These are phyloP conservation scores for Drosophila oshimai DNA, from an alignment of 1,140 invertebrate genomes.

Conservation along the genomic window DNA sequence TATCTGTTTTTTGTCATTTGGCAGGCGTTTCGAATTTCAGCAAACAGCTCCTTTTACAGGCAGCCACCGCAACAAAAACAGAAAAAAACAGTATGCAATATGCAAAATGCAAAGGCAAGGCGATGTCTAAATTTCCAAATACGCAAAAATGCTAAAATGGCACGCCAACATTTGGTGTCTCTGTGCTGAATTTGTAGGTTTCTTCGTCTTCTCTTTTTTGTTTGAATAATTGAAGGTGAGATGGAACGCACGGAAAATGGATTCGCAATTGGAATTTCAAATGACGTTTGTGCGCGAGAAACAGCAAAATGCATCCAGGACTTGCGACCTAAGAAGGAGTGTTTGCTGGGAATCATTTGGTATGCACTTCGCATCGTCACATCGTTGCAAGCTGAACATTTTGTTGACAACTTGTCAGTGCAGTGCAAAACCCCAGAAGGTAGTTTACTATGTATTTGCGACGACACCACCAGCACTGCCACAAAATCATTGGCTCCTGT, in stretches of 20 bases:
- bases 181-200: conserved; percentile 17
- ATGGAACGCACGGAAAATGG: conserved; percentile 34
- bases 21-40: conserved; percentile 62
- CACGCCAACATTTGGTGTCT: conserved; percentile 37
- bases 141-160: conserved; percentile 69
- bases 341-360: conserved; percentile 4
- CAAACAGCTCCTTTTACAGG: conserved; percentile 65
- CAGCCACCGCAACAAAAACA: conserved; percentile 12
- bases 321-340: neutral
- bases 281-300: conserved; percentile 1
- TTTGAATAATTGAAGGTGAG: conserved; percentile 58
- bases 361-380: conserved; percentile 27
- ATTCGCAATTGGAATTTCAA: conserved; percentile 33
- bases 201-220: neutral
- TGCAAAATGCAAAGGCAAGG: conserved; percentile 33
- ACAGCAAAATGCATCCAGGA: neutral
- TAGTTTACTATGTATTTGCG: neutral
- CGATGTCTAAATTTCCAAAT: conserved; percentile 73
- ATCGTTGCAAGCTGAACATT: neutral
- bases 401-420: conserved; percentile 12
- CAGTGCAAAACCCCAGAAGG: neutral
- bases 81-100: conserved; percentile 23
- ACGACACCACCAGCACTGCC: neutral
- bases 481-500: conserved; percentile 27
- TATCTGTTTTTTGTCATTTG: conserved; percentile 52